Conservation (phyloP, 2,797 vertebrate species). For the Sebastes matsubarae region DNA sequence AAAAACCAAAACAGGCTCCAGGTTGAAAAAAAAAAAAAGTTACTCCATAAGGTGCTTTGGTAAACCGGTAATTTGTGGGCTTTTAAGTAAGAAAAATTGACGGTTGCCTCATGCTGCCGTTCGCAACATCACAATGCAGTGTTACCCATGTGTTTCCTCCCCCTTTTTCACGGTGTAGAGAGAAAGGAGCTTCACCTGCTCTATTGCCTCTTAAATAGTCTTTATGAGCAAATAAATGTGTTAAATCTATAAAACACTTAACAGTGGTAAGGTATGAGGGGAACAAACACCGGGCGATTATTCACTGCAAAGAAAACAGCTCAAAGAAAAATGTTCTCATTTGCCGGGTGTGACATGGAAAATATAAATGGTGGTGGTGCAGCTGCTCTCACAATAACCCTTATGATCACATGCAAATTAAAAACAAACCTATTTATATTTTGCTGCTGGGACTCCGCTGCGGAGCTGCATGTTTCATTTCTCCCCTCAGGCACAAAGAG, state of each 20-base stretch:
- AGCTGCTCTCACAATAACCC: constrained; percentile 68
- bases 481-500: constrained; percentile 49
- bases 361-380: constrained; percentile 56
- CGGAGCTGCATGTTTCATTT: constrained; percentile 61
- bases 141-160: background rate
- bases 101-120: background rate
- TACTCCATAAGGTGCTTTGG: background rate
- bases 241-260: constrained; percentile 66
- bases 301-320: constrained; percentile 58
- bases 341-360: constrained; percentile 53
- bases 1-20: too few relatives aligned
- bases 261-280: constrained; percentile 24
- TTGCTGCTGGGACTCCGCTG: constrained; percentile 52
- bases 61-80: background rate
- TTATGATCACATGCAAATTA: constrained; percentile 78
- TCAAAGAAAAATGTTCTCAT: constrained; percentile 57
- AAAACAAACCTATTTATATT: constrained; percentile 81
- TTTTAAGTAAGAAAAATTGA: background rate
- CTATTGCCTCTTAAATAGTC: constrained; percentile 52
- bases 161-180: background rate
- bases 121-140: background rate
- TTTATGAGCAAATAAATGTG: constrained; percentile 62
- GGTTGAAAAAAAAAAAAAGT: too few relatives aligned
- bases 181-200: constrained; percentile 28
- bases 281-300: constrained; percentile 48